Conservation (phyloP, 1,140 invertebrate genomes). For the Dreissena rostriformis region DNA sequence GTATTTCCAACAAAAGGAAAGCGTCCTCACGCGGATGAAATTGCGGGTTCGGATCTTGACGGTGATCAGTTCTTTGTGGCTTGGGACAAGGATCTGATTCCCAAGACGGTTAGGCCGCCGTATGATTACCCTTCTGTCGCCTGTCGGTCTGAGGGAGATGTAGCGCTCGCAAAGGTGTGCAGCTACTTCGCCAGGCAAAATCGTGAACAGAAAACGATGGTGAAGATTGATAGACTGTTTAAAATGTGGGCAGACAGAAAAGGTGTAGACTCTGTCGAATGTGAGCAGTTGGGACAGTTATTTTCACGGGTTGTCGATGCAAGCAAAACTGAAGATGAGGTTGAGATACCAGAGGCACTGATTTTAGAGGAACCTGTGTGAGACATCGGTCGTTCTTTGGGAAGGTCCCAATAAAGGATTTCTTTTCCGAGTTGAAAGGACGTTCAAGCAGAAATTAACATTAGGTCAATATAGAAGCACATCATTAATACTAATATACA, state of each 20-base stretch:
- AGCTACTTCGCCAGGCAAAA: conserved; percentile 49
- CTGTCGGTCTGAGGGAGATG: neutral
- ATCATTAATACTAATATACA: too few relatives aligned
- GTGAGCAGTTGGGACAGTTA: conserved; percentile 40
- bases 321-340: conserved; percentile 41
- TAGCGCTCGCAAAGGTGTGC: conserved; percentile 24
- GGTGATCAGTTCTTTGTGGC: conserved; percentile 31
- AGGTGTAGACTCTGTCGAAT: conserved; percentile 41
- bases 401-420: too few relatives aligned
- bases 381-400: too few relatives aligned
- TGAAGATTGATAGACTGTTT: conserved; percentile 29
- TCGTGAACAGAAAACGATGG: conserved; percentile 28
- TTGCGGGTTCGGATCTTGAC: conserved; percentile 32
- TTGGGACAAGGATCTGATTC: conserved; percentile 29
- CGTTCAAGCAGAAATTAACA: too few relatives aligned
- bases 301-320: conserved; percentile 53
- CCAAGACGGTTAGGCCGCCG: neutral
- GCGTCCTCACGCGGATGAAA: conserved; percentile 37
- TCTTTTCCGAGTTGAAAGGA: too few relatives aligned
- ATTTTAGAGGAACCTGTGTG: too few relatives aligned
- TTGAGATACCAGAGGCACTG: conserved; percentile 15
- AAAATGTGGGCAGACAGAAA: conserved; percentile 39
- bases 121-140: conserved; percentile 48
- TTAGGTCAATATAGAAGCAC: too few relatives aligned
- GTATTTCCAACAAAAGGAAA: conserved; percentile 36